Base-by-base conservation (phyloP, 2,113 vertebrate species). In the Embiotoca jacksoni region DNA sequence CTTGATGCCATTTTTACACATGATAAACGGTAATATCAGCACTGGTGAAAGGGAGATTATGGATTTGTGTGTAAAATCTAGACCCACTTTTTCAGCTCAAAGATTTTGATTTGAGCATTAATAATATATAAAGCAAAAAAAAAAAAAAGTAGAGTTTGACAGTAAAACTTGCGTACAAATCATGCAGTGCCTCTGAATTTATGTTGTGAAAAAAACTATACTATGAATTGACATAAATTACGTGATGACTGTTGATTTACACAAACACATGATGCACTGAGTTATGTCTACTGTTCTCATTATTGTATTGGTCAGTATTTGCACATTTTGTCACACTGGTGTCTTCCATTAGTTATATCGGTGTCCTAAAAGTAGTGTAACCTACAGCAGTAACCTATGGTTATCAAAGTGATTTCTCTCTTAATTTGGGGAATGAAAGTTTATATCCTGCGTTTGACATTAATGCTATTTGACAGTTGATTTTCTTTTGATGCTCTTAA, bases 171-270 rank as follows among this genome's bases (percentile, higher is more conserved):
- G 53, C 54, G 53, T 72, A 30, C 11, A 49, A 2, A 8, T 31
- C 33, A 30, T 69, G 13, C 62, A 75, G 81, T 88, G 78, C 80
- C 84, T 85, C 31, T 61, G 10, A 39, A 61, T 47, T 9, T 5
- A 4, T 54, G 33, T 13, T 16, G n/a, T 9, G n/a, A 53, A 46
- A 33, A 46, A 33, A 33, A 14, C 5, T 44, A 58, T 37, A 72
- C 10, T 35, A 60, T 67, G 30, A 69, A 58, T 31, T 57, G 10
- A 60, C 56, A 10, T 53, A 23, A 35, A n/a, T 35, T 58, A 54
- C 72, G 32, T 65, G 50, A 64, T 9, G 31, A 73, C 62, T 62
- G 53, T 74, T 74, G 23, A 57, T 61, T 71, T 53, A 78, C 23
- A 70, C 7, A 32, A 66, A 73, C 53, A 7, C 4, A 44, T 37